phyloP scores from a whole-genome alignment of 2,888 invertebrate species.

The Blera fallax region DNA sequence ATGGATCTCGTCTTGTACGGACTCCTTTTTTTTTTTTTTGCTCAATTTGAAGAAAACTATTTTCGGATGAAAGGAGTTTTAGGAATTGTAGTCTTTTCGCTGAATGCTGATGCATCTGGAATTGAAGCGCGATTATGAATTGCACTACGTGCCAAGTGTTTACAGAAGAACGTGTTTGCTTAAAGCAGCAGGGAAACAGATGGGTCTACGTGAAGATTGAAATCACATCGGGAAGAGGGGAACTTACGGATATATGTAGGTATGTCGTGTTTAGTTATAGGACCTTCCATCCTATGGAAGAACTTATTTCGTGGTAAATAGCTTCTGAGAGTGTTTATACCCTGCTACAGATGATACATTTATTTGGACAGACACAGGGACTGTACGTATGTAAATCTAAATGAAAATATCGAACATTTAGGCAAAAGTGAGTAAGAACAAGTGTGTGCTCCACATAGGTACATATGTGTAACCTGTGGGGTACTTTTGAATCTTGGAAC shows the following conservation, averaged over 20 bases:
- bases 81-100: constrained; percentile 54
- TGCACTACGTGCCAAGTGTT: constrained; percentile 54
- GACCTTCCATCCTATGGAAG: neutral
- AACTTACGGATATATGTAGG: neutral
- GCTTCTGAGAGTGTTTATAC: no score
- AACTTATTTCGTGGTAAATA: neutral
- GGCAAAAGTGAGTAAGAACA: no score
- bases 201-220: constrained; percentile 1
- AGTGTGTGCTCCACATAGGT: no score
- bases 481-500: no score
- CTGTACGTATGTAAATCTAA: no score
- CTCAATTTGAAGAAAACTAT: constrained; percentile 41
- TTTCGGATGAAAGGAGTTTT: constrained; percentile 56
- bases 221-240: neutral
- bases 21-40: neutral
- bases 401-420: no score
- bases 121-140: constrained; percentile 69
- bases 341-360: no score
- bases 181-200: constrained; percentile 11
- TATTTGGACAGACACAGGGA: no score
- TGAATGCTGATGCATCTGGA: constrained; percentile 65
- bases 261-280: neutral
- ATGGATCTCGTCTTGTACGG: neutral
- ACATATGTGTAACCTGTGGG: no score
- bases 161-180: constrained; percentile 50